Conservation (phyloP, 2,888 invertebrate genomes). For the Acrobasis consociella region DNA sequence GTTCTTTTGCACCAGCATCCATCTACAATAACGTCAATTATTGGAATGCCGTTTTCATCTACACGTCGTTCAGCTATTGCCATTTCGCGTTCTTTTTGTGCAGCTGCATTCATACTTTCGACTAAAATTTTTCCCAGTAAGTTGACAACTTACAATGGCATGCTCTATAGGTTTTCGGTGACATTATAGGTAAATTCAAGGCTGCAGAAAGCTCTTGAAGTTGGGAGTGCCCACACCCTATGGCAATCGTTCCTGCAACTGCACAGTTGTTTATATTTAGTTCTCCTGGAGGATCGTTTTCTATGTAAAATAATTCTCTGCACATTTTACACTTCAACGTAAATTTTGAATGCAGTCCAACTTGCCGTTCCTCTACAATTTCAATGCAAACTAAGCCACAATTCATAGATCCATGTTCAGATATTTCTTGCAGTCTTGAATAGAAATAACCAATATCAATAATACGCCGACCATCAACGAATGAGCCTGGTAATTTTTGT, state of each 20-base stretch:
- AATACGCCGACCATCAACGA: too few species aligned
- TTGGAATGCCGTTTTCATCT: neutral
- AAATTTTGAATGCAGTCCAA: neutral
- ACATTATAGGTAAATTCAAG: neutral
- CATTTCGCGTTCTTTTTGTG: neutral
- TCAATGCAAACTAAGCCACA: too few species aligned
- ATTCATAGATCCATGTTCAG: too few species aligned
- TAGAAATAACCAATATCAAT: too few species aligned
- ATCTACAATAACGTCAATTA: slow-evolving; percentile 25
- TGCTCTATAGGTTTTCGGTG: neutral
- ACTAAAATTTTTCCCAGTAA: neutral
- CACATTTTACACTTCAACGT: neutral
- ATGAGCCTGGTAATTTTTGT: too few species aligned
- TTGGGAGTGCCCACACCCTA: neutral
- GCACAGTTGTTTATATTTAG: neutral
- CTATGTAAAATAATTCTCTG: neutral
- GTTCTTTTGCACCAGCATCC: slow-evolving; percentile 28
- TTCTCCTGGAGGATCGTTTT: neutral
- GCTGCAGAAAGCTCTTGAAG: neutral
- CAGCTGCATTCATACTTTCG: neutral
- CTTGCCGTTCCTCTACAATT: neutral
- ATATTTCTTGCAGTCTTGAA: too few species aligned
- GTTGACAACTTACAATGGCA: neutral
- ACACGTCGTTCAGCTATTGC: neutral
- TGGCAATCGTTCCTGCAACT: neutral